Conservation (phyloP, 2,888 invertebrate genomes). For the Cloeon dipterum region DNA sequence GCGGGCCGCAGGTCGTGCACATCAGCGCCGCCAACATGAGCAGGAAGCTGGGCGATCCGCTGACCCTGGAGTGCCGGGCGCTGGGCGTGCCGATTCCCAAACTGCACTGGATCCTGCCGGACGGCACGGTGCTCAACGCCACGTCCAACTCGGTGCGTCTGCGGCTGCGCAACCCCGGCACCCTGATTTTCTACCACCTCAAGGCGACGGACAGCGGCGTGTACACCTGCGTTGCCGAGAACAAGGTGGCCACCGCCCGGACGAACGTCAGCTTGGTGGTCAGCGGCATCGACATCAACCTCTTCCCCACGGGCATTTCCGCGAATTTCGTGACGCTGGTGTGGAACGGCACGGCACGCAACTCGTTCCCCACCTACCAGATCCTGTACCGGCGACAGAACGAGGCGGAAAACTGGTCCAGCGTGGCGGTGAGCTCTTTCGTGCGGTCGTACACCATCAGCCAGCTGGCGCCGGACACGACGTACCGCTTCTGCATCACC, state of each 20-base stretch:
- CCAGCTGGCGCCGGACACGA: constrained; percentile 16
- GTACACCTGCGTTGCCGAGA: constrained; percentile 19
- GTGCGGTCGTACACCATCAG: constrained; percentile 16
- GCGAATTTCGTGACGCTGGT: constrained; percentile 17
- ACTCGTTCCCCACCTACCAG: constrained; percentile 14
- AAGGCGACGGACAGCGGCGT: constrained; percentile 16
- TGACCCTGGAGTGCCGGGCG: constrained; percentile 18
- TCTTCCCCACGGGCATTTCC: constrained; percentile 15
- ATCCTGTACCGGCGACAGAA: constrained; percentile 12
- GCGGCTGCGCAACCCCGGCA: constrained; percentile 12
- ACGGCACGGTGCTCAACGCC: constrained; percentile 14
- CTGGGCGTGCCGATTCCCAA: constrained; percentile 19
- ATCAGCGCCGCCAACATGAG: constrained; percentile 3
- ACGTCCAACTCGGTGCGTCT: constrained; percentile 13
- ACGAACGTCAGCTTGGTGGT: constrained; percentile 14
- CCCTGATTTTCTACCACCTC: constrained; percentile 12
- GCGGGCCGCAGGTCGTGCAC: constrained; percentile 3
- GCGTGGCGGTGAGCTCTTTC: constrained; percentile 11
- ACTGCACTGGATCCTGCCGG: constrained; percentile 18
- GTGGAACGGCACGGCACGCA: constrained; percentile 17
- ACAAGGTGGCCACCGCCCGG: constrained; percentile 14
- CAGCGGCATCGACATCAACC: constrained; percentile 16
- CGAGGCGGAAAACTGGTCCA: constrained; percentile 6
- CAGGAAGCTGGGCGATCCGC: constrained; percentile 13
- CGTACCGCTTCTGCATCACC: constrained; percentile 20